Conservation (phyloP, 53 echinoderm and acorn worm species). For the Luidia sarsii region DNA sequence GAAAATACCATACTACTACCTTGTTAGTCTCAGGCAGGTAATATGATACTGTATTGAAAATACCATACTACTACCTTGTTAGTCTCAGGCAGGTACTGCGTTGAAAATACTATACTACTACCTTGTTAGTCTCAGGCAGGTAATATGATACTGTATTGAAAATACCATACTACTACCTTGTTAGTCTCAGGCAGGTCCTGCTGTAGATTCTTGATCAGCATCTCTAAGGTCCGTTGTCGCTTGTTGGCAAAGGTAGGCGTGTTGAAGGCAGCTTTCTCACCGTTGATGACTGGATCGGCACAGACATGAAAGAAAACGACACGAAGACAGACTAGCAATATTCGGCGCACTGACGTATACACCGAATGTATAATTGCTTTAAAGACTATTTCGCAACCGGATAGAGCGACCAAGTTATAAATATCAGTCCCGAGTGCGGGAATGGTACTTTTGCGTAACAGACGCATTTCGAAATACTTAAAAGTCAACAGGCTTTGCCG, state of each 20-base stretch:
- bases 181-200: slow-evolving; percentile 90
- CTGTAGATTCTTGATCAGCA: slow-evolving; percentile 91
- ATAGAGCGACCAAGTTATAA: too few species aligned
- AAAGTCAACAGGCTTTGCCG: too few species aligned
- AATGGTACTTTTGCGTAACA: too few species aligned
- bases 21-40: too few species aligned
- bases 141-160: not conserved
- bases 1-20: too few species aligned
- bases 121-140: not conserved
- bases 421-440: too few species aligned
- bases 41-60: too few species aligned
- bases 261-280: slow-evolving; percentile 98
- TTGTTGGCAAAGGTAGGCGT: slow-evolving; percentile 96
- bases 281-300: slow-evolving; percentile 81
- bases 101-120: too few species aligned
- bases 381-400: not conserved
- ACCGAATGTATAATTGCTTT: not conserved
- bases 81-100: too few species aligned
- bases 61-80: too few species aligned
- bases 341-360: too few species aligned
- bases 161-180: slow-evolving; percentile 63
- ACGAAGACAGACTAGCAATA: not conserved
- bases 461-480: too few species aligned
- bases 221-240: slow-evolving; percentile 87
- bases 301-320: not conserved